Conservation (phyloP, 2,113 vertebrate genomes). For the Aplodontia rufa region DNA sequence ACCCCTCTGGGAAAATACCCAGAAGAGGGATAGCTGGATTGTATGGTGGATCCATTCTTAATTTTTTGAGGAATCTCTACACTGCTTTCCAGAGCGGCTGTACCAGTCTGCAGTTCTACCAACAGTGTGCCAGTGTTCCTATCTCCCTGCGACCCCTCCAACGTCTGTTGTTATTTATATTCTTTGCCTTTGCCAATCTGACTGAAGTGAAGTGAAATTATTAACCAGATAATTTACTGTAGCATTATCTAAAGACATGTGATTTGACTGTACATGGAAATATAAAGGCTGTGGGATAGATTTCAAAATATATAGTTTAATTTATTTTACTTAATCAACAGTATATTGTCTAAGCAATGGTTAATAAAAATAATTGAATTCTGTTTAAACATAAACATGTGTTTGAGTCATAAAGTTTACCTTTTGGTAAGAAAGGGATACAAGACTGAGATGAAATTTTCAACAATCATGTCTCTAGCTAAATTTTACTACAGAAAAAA, state of each 20-base stretch:
- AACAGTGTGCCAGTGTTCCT: too few species aligned
- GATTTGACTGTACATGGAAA: background rate
- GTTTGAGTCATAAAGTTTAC: slow-evolving; percentile 1
- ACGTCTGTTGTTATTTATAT: too few species aligned
- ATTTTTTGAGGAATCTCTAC: too few species aligned
- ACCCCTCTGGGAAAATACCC: too few species aligned
- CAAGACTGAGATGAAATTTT: slow-evolving; percentile 16
- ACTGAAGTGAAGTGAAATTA: too few species aligned
- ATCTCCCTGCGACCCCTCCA: too few species aligned
- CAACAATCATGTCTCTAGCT: background rate
- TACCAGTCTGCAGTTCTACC: too few species aligned
- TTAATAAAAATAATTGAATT: background rate
- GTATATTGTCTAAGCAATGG: background rate
- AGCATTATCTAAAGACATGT: background rate
- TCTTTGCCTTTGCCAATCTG: too few species aligned
- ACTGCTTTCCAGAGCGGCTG: too few species aligned
- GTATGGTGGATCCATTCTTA: too few species aligned
- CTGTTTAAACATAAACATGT: background rate
- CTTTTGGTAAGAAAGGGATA: background rate
- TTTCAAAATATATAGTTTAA: slow-evolving; percentile 22
- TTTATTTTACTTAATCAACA: background rate
- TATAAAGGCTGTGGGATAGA: background rate
- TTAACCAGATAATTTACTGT: background rate
- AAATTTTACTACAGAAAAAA: slow-evolving; percentile 23
- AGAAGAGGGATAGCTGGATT: too few species aligned